Base-by-base conservation (phyloP, 2,888 invertebrate species). In the Drosophila paucipuncta region DNA sequence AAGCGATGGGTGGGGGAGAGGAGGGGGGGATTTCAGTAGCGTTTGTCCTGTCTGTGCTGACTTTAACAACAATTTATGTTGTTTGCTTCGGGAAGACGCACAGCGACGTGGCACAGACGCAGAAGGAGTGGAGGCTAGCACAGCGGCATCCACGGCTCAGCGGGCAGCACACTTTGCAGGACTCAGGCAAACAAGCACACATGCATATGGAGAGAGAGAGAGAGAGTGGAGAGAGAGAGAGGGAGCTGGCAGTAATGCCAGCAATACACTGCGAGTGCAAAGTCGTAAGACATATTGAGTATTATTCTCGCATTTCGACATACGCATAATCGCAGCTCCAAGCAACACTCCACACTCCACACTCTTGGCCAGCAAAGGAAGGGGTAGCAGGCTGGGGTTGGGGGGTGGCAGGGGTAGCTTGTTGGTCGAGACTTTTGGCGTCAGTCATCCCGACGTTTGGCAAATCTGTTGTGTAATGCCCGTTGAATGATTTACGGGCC, bases 51-150 rank as follows among this genome's bases (percentile, higher is more conserved):
- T 85, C 79, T 83, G 83, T 85, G 81, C 80, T 83, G 85, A 88
- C 83, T 81, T 85, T 85, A 88, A 88, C 86, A 85, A 77, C 83
- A 79, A 88, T 85, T 88, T 85, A 85, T 85, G 83, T 85, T 88
- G 86, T 85, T 88, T 88, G 83, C 88, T 80, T 64, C 25, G 59
- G 75, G 75, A 84, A 75, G 70, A 73, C 84, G 73, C 82, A 73
- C 60, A 69, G 85, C 66, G 61, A 61, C 54, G 5, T 6, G 22
- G 22, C 22, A 35, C 9, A 55, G 11, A 22, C 22, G 67, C 53
- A 39, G 39, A n/a, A 52, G 47, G 55, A 66, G 60, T 47, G 59
- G 37, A 54, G 55, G 73, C 43, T 58, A 58, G 62, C 58, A 47
- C 43, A 43, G 43, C 59, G 35, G 35, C 22, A 52, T 52, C 74